Evolutionary conservation across 2,113 vertebrate genomes (phyloP).

Genomic region (Planiliza haematocheilus): DNA sequence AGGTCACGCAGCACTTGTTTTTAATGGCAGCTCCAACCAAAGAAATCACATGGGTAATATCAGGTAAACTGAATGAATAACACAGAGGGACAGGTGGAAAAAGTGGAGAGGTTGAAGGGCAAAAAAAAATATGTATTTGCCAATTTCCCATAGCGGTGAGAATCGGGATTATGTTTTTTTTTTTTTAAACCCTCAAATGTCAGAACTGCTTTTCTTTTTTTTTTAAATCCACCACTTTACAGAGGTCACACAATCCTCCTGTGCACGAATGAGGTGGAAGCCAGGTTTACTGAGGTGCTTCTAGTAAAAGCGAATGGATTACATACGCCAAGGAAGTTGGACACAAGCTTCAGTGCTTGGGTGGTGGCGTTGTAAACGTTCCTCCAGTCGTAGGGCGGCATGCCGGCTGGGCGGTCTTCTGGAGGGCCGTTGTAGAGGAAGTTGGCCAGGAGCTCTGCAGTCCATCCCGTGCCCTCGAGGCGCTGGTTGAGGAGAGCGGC

Average conservation of each 20-base stretch:
- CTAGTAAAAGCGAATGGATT: constrained; percentile 15
- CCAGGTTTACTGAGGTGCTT: background rate
- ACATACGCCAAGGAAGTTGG: constrained; percentile 90
- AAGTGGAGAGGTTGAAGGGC: background rate
- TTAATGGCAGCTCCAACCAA: background rate
- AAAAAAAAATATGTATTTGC: constrained; percentile 1
- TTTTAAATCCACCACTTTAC: constrained; percentile 9
- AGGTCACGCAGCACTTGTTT: background rate
- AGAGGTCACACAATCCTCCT: background rate
- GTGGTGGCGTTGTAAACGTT: constrained; percentile 87
- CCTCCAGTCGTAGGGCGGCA: constrained; percentile 83
- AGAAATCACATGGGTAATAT: constrained; percentile 12
- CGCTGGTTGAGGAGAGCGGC: constrained; percentile 77
- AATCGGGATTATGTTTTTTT: constrained; percentile 21
- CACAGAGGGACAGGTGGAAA: constrained; percentile 1
- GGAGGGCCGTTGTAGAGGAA: constrained; percentile 88
- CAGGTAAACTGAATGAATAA: constrained; percentile 4
- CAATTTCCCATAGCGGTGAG: constrained; percentile 19
- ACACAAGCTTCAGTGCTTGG: constrained; percentile 84
- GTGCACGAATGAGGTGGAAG: constrained; percentile 8
- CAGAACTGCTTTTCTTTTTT: background rate
- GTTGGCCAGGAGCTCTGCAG: constrained; percentile 79
- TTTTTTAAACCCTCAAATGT: constrained; percentile 45
- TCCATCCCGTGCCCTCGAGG: constrained; percentile 82
- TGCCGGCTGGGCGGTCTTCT: constrained; percentile 69